These are phyloP conservation scores for Alligator mississippiensis DNA, from an alignment of 2,113 vertebrate genomes.

Conservation along the genomic window DNA sequence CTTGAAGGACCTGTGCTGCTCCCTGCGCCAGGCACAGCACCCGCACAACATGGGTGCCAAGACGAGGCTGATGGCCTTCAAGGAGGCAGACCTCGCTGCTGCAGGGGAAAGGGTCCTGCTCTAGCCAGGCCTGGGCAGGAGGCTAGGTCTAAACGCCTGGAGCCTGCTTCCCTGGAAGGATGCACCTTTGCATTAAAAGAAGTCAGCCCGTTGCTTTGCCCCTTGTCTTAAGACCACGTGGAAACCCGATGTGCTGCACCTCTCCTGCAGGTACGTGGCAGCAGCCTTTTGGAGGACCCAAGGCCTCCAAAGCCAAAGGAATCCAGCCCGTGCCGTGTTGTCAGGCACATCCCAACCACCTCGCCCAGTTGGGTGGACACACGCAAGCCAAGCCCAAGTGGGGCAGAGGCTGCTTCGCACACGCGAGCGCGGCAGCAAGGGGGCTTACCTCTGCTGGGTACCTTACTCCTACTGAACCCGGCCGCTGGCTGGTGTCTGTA, in stretches of 20 bases:
- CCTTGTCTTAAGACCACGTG: not conserved
- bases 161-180: not conserved
- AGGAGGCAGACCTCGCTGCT: not conserved
- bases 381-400: fast-evolving
- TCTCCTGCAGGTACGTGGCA: too few species aligned
- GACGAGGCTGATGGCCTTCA: constrained; percentile 12
- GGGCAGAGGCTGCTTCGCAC: fast-evolving
- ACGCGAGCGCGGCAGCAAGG: not conserved
- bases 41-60: not conserved
- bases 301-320: constrained; percentile 19
- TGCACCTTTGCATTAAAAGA: too few species aligned
- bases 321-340: not conserved
- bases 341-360: not conserved
- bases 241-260: not conserved
- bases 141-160: not conserved
- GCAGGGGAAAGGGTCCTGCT: constrained; percentile 22
- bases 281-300: not conserved
- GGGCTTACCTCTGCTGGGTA: constrained; percentile 87
- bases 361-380: fast-evolving
- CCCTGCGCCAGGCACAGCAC: not conserved
- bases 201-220: fast-evolving
- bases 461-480: constrained; percentile 77
- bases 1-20: constrained; percentile 49
- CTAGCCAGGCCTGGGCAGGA: not conserved
- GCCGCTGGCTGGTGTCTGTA: constrained; percentile 82